A percentile compares a stretch with the other conserved stretches of the same genome.
phyloP scores from a whole-genome alignment of 2,888 invertebrate genomes.

The Schrankia costaestrigalis region DNA sequence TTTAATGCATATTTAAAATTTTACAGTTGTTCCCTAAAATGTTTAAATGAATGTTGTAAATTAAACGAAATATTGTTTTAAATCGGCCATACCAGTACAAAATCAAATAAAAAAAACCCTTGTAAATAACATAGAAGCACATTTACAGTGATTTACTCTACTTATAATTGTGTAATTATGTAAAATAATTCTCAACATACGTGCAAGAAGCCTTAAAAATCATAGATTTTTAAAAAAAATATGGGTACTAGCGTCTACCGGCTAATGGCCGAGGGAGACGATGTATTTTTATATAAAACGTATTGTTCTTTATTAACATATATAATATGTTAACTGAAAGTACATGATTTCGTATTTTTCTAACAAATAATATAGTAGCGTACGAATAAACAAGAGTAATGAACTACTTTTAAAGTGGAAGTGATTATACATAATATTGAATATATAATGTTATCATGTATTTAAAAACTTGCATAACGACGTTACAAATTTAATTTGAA shows the following conservation, averaged over 20 bases:
- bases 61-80: conserved; percentile 51
- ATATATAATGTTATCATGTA: conserved; percentile 48
- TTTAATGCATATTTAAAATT: conserved; percentile 47
- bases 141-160: conserved; percentile 69
- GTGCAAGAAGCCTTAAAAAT: conserved; percentile 79
- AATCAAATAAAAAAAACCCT: conserved; percentile 53
- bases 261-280: conserved; percentile 61
- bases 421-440: conserved; percentile 55
- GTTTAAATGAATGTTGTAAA: conserved; percentile 63
- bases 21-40: conserved; percentile 55
- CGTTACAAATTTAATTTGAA: conserved; percentile 69
- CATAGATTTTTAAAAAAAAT: conserved; percentile 73
- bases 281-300: conserved; percentile 80
- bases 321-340: conserved; percentile 79
- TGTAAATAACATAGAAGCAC: conserved; percentile 70
- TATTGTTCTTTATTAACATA: conserved; percentile 80
- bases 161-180: conserved; percentile 69
- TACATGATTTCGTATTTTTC: conserved; percentile 80
- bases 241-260: conserved; percentile 75
- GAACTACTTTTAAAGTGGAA: conserved; percentile 67
- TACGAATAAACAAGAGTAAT: conserved; percentile 60
- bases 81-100: conserved; percentile 78
- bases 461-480: conserved; percentile 46
- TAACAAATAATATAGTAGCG: conserved; percentile 69
- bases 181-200: conserved; percentile 71